These are phyloP conservation scores for Gymnarchus niloticus DNA, from an alignment of 2,113 vertebrate genomes.

Conservation along the genomic window DNA sequence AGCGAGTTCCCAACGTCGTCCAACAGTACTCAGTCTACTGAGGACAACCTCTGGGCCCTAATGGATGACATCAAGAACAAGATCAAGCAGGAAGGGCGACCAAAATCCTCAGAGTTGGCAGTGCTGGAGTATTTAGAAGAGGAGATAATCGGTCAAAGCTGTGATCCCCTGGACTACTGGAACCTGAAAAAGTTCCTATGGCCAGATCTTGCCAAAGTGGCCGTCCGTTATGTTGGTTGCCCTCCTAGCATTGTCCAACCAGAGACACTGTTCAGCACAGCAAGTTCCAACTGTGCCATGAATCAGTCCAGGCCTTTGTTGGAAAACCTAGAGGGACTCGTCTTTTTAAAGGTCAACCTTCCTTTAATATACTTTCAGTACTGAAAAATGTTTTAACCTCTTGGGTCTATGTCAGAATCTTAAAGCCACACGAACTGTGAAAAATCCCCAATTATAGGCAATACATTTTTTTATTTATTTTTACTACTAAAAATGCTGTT, in stretches of 20 bases:
- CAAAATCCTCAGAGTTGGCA: constrained; percentile 77
- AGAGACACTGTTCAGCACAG: constrained; percentile 87
- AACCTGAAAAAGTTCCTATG: constrained; percentile 88
- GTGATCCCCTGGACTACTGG: constrained; percentile 95
- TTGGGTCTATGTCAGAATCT: constrained; percentile 25
- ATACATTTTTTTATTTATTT: neutral
- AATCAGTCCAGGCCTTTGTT: constrained; percentile 79
- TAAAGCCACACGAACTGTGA: constrained; percentile 54
- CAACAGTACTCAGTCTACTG: constrained; percentile 52
- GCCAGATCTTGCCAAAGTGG: constrained; percentile 86
- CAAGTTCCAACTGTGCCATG: constrained; percentile 72
- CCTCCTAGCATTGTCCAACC: constrained; percentile 89
- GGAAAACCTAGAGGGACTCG: constrained; percentile 90
- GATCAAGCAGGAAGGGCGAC: constrained; percentile 71
- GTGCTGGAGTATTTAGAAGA: constrained; percentile 92
- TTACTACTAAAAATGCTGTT: neutral
- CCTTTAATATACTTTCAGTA: constrained; percentile 97
- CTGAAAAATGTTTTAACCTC: constrained; percentile 57
- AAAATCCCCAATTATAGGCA: neutral
- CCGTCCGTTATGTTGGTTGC: constrained; percentile 87
- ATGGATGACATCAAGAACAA: constrained; percentile 80
- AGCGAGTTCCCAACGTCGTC: constrained; percentile 59
- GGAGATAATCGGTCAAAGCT: constrained; percentile 94
- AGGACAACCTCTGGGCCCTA: constrained; percentile 86
- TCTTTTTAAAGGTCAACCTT: constrained; percentile 97